Percentiles rank a stretch among this genome's conserved stretches.
These are phyloP conservation scores for Dasysyrphus albostriatus DNA, from an alignment of 2,888 invertebrate species.

Conservation along the genomic window DNA sequence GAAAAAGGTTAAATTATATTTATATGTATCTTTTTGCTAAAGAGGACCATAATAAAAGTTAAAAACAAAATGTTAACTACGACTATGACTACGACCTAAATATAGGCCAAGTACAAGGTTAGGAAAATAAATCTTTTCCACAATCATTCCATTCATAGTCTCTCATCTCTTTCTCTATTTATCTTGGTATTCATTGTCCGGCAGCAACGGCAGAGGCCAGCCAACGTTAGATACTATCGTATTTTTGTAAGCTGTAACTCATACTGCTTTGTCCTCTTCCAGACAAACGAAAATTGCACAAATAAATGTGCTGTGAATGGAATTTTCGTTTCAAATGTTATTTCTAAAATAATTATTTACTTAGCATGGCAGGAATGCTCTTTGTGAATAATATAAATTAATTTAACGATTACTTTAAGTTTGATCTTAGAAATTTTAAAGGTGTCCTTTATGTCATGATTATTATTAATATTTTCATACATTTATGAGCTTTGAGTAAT, in stretches of 20 bases:
- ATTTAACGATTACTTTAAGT: constrained; percentile 1
- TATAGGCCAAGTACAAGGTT: constrained; percentile 14
- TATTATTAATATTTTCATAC: too few species aligned
- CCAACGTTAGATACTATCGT: background rate
- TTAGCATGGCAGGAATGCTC: background rate
- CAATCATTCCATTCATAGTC: background rate
- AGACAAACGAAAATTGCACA: background rate
- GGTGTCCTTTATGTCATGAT: background rate
- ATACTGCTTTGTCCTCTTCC: background rate
- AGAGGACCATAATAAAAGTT: background rate
- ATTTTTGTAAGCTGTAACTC: background rate
- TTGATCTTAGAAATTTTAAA: background rate
- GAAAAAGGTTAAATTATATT: constrained; percentile 6
- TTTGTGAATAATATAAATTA: constrained; percentile 1
- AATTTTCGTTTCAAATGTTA: background rate
- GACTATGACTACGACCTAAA: background rate
- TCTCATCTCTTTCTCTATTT: background rate
- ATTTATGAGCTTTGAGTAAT: too few species aligned
- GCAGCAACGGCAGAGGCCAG: background rate
- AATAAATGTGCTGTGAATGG: background rate
- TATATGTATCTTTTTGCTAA: background rate
- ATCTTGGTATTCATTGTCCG: background rate
- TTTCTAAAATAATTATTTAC: constrained; percentile 8
- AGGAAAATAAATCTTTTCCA: background rate
- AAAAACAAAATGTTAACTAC: constrained; percentile 2